Conservation (phyloP, 2,797 vertebrate species). For the Pseudotriccus pelzelni region DNA sequence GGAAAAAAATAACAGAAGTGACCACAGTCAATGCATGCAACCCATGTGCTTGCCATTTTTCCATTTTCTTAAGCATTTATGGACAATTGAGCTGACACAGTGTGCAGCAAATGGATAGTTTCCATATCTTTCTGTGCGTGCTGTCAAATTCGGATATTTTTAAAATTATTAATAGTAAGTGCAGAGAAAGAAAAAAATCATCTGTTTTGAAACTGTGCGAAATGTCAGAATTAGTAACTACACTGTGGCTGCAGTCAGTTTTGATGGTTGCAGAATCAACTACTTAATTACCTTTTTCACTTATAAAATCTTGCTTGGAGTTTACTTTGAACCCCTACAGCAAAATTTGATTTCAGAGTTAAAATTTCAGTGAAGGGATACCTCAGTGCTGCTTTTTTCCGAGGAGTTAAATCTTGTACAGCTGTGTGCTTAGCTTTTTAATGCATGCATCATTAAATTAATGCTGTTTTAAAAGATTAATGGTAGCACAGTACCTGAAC, state of each 20-base stretch:
- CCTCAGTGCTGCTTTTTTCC: not conserved
- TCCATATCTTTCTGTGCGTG: not conserved
- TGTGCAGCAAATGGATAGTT: not conserved
- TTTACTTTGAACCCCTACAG: not conserved
- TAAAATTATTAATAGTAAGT: not conserved
- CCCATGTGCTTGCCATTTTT: not conserved
- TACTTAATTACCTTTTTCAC: not conserved
- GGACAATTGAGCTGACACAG: slow-evolving; percentile 8
- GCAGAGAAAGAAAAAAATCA: not conserved
- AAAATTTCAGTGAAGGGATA: not conserved
- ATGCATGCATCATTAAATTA: not conserved
- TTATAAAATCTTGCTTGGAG: not conserved
- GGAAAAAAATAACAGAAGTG: slow-evolving; percentile 9
- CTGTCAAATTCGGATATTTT: not conserved
- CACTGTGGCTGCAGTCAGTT: not conserved
- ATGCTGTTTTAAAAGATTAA: not conserved
- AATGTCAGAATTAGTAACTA: not conserved
- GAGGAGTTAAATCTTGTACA: not conserved
- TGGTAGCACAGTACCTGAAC: not conserved
- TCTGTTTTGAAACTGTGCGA: not conserved
- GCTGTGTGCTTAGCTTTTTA: not conserved
- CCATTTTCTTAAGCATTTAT: slow-evolving; percentile 32
- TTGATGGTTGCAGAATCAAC: not conserved
- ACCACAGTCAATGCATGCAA: not conserved
- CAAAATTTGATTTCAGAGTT: not conserved